Evolutionary conservation across 2,888 invertebrate species (phyloP), one percentile per base, ranked within the genome.

Genomic region (Dasypolia templi): DNA sequence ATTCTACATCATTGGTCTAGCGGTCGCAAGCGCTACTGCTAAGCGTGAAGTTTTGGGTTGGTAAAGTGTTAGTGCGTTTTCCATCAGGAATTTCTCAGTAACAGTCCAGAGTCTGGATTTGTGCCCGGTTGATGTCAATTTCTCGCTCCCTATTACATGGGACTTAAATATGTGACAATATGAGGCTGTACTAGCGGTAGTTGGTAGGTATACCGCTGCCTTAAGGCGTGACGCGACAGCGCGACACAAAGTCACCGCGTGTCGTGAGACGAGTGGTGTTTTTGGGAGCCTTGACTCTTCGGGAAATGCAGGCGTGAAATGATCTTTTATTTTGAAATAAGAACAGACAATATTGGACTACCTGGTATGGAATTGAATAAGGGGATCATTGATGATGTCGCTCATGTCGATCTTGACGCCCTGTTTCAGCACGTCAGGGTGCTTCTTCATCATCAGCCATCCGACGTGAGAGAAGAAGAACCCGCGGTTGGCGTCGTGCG

Each of bases 391-490:
- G 42, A 95, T 83, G 35, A 99, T 96, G 91, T 99, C 99, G 51
- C 97, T 97, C 97, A 99, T 97, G 91, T 99, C 98, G n/a, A 99
- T 95, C 87, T 97, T 97, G 70, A 96, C 96, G 42, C 99, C 99
- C 89, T 98, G 97, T 35, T 95, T 95, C 65, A 98, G 95, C 1
- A 99, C 98, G 76, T 98, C 98, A 0, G 98, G 98, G 92, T 99
- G 99, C 92, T 99, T 99, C 87, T 97, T 97, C 97, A 98, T 97
- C 97, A 98, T 97, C 35, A 99, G 96, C 99, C 99, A 99, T 35
- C 99, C 99, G 53, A 99, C 97, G 92, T 99, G 99, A 0, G 99
- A 97, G 94, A 99, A 99, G 95, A 98, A 98, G 94, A 99, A 99
- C 0, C 99, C 99, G 12, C 98, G 96, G 72, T 97, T 97, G 6